phyloP scores from a whole-genome alignment of 2,797 vertebrate species.

The Lutjanus campechanus region DNA sequence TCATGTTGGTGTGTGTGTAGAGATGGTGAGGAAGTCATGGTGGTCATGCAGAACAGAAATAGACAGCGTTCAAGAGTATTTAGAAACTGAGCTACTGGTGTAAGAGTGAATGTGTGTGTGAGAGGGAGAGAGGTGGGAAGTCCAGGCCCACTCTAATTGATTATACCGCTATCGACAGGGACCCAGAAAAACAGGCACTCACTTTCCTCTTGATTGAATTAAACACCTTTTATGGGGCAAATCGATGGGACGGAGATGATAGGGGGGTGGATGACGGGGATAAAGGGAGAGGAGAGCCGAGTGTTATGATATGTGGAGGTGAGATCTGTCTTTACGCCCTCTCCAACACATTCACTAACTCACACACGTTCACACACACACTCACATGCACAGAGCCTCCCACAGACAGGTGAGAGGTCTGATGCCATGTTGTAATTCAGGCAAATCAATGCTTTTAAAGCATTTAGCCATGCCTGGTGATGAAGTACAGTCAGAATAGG shows the following conservation, averaged over 20 bases:
- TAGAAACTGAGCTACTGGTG: constrained; percentile 42
- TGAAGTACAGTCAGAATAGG: constrained; percentile 96
- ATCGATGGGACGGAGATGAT: constrained; percentile 93
- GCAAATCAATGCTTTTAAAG: constrained; percentile 98
- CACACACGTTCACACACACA: constrained; percentile 16
- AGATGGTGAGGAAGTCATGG: constrained; percentile 34
- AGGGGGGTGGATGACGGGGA: constrained; percentile 64
- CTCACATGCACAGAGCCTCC: constrained; percentile 25
- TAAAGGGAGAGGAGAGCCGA: constrained; percentile 68
- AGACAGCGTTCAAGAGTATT: constrained; percentile 52
- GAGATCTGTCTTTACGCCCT: constrained; percentile 89
- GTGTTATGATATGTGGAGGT: constrained; percentile 88
- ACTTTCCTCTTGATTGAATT: constrained; percentile 98
- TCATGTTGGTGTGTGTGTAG: constrained; percentile 6
- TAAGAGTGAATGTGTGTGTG: constrained; percentile 17
- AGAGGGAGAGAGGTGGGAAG: constrained; percentile 40
- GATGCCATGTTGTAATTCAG: constrained; percentile 92
- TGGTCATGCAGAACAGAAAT: constrained; percentile 26
- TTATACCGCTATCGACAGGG: constrained; percentile 95
- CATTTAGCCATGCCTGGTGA: constrained; percentile 94
- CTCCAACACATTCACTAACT: constrained; percentile 26
- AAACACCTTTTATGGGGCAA: constrained; percentile 97
- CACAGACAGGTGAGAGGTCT: constrained; percentile 77
- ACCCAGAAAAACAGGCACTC: constrained; percentile 96
- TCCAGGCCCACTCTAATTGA: constrained; percentile 90